Percentiles rank a stretch among this genome's conserved stretches.
Evolutionary conservation across 2,113 vertebrate genomes (phyloP).

Genomic region (Onychostoma macrolepis): DNA sequence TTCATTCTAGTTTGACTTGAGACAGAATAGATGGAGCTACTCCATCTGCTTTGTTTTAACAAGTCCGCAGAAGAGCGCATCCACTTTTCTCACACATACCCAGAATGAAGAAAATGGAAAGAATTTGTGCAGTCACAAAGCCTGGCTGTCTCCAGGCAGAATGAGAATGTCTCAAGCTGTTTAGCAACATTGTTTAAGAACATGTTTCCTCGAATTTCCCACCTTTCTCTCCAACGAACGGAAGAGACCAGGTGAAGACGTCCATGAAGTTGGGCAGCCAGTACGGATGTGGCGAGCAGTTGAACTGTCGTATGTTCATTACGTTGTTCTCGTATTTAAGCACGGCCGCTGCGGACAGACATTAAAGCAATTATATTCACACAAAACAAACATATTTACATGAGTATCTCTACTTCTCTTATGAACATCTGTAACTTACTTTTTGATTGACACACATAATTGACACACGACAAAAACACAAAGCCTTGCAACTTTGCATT

Average conservation of each 20-base stretch:
- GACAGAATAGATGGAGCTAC: background rate
- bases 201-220: background rate
- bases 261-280: slow-evolving; percentile 87
- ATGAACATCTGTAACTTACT: slow-evolving; percentile 1
- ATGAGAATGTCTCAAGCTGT: background rate
- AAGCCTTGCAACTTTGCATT: background rate
- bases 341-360: slow-evolving; percentile 72
- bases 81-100: background rate
- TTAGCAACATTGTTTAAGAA: background rate
- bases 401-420: background rate
- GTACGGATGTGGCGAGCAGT: slow-evolving; percentile 83
- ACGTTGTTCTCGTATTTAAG: slow-evolving; percentile 85
- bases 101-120: background rate
- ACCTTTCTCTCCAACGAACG: slow-evolving; percentile 85
- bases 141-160: background rate
- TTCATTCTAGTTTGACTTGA: background rate
- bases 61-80: background rate
- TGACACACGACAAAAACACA: background rate
- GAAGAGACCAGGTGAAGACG: slow-evolving; percentile 84
- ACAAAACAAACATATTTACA: background rate
- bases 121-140: slow-evolving; percentile 8
- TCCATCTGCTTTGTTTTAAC: background rate
- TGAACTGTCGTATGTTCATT: slow-evolving; percentile 86
- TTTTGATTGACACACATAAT: background rate
- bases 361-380: background rate